A percentile compares a stretch with the other conserved stretches of the same genome.
Evolutionary conservation across 1,140 invertebrate genomes (phyloP).

Genomic region (Trichoplusia ni): DNA sequence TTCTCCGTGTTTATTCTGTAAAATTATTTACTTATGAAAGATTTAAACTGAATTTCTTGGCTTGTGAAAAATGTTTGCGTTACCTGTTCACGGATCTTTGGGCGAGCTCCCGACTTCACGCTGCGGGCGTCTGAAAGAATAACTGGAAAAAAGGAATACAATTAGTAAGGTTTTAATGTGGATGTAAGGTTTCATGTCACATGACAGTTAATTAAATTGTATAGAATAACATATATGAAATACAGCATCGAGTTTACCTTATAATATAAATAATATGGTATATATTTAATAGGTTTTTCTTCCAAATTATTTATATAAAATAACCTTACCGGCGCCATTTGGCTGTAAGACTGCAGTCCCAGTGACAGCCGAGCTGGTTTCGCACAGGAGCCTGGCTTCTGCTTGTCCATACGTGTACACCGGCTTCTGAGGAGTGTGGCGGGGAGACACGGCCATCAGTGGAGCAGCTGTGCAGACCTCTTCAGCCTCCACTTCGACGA

Average conservation of each 20-base stretch:
- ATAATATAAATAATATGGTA: neutral
- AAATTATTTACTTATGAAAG: conserved; percentile 39
- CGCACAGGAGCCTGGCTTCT: conserved; percentile 71
- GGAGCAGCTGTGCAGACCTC: conserved; percentile 86
- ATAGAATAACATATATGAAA: too few relatives aligned
- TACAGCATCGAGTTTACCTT: neutral
- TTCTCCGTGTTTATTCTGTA: conserved; percentile 52
- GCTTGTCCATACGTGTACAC: conserved; percentile 85
- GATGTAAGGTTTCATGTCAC: too few relatives aligned
- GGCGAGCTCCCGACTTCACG: conserved; percentile 42
- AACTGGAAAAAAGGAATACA: too few relatives aligned
- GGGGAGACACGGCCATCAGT: conserved; percentile 83
- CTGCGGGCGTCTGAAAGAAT: conserved; percentile 60
- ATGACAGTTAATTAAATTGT: too few relatives aligned
- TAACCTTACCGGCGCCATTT: conserved; percentile 59
- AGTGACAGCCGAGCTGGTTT: conserved; percentile 67
- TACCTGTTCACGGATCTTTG: conserved; percentile 67
- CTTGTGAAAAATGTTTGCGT: conserved; percentile 15
- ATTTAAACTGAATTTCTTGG: conserved; percentile 1
- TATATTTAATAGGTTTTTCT: too few relatives aligned
- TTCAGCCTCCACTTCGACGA: conserved; percentile 87
- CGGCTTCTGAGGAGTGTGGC: conserved; percentile 85
- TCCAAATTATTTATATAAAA: neutral
- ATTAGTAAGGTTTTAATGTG: too few relatives aligned
- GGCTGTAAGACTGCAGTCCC: conserved; percentile 67